These are phyloP conservation scores for Cheilosia vulpina DNA, from an alignment of 2,888 invertebrate species.

Conservation along the genomic window DNA sequence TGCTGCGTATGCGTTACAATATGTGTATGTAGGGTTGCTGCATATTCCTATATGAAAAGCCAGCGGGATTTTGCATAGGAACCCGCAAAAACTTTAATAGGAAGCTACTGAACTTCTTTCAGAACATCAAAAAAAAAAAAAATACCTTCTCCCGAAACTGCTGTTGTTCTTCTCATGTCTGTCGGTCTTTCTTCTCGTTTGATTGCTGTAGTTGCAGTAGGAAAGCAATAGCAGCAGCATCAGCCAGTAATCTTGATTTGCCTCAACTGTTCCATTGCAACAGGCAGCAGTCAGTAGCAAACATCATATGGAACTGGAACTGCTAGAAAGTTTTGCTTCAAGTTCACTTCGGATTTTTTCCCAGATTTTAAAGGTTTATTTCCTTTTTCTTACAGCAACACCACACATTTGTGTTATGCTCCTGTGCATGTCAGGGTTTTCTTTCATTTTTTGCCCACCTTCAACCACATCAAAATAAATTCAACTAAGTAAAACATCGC, in stretches of 20 bases:
- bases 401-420: conserved; percentile 58
- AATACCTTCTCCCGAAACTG: conserved; percentile 27
- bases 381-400: conserved; percentile 31
- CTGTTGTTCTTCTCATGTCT: conserved; percentile 55
- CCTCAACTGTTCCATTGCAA: conserved; percentile 42
- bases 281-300: conserved; percentile 59
- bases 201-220: conserved; percentile 42
- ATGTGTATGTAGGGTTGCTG: background rate
- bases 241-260: conserved; percentile 66
- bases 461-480: conserved; percentile 71
- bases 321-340: conserved; percentile 57
- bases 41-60: conserved; percentile 23
- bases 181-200: conserved; percentile 41
- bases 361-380: conserved; percentile 42
- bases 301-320: conserved; percentile 57
- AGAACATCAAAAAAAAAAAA: conserved; percentile 5
- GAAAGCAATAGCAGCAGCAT: conserved; percentile 26
- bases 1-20: background rate
- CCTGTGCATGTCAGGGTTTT: conserved; percentile 64
- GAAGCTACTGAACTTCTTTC: conserved; percentile 23
- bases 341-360: conserved; percentile 60
- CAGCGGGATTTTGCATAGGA: conserved; percentile 27
- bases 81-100: conserved; percentile 40
- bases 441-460: conserved; percentile 62
- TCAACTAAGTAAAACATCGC: conserved; percentile 71